These are phyloP conservation scores for Timema cristinae DNA, from an alignment of 2,888 invertebrate genomes.

Conservation along the genomic window DNA sequence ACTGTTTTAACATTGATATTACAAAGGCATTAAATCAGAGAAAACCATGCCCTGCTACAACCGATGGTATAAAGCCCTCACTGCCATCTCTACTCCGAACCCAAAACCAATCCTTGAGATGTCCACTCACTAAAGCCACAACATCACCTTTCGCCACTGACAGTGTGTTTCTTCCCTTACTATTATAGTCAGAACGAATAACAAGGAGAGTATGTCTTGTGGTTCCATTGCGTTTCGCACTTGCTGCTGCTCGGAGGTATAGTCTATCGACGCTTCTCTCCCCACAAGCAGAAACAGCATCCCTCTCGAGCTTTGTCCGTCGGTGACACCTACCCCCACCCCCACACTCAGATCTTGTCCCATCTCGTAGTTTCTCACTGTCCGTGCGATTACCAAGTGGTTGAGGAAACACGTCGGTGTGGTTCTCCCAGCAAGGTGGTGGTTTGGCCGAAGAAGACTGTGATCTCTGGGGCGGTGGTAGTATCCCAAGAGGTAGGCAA, in stretches of 20 bases:
- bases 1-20: too few species aligned
- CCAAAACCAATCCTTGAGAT: slow-evolving; percentile 69
- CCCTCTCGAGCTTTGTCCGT: slow-evolving; percentile 24
- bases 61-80: slow-evolving; percentile 74
- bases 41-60: slow-evolving; percentile 73
- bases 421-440: slow-evolving; percentile 76
- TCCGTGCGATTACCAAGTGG: slow-evolving; percentile 73
- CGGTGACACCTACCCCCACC: slow-evolving; percentile 24
- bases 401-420: slow-evolving; percentile 73
- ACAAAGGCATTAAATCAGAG: slow-evolving; percentile 45
- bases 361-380: slow-evolving; percentile 62
- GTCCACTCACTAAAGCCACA: slow-evolving; percentile 60
- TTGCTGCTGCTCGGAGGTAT: slow-evolving; percentile 60
- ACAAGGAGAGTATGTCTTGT: slow-evolving; percentile 64
- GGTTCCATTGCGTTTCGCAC: slow-evolving; percentile 43
- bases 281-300: slow-evolving; percentile 48
- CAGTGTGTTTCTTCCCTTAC: slow-evolving; percentile 55
- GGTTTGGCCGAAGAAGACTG: slow-evolving; percentile 50
- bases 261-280: slow-evolving; percentile 70
- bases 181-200: slow-evolving; percentile 63
- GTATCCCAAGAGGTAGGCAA: slow-evolving; percentile 71
- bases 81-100: slow-evolving; percentile 64
- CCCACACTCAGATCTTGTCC: slow-evolving; percentile 61
- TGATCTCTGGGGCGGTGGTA: slow-evolving; percentile 50
- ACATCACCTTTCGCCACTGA: slow-evolving; percentile 70